These are phyloP conservation scores for Lophius americanus DNA, from an alignment of 2,797 vertebrate species.

Conservation along the genomic window DNA sequence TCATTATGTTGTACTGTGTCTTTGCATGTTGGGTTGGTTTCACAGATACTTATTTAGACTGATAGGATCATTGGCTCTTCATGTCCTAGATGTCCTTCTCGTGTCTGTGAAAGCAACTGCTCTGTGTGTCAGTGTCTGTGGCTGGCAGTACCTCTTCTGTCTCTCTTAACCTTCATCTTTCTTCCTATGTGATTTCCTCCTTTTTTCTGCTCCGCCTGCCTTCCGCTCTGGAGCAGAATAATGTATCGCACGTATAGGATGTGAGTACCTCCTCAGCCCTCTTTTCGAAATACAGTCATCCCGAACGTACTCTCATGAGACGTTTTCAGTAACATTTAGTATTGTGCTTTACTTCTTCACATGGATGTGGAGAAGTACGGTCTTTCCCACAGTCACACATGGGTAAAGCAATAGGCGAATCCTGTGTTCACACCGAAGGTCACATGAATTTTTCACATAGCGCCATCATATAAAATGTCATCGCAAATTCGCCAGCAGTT, in stretches of 20 bases:
- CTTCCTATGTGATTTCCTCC: constrained; percentile 83
- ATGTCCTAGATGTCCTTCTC: not conserved
- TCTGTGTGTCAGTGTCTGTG: constrained; percentile 3
- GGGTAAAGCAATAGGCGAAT: too few relatives aligned
- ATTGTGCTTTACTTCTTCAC: not conserved
- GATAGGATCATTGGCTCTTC: not conserved
- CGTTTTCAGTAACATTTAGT: not conserved
- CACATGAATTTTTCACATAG: too few relatives aligned
- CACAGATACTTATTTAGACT: constrained; percentile 11
- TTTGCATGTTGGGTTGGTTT: constrained; percentile 60
- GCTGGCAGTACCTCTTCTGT: constrained; percentile 15
- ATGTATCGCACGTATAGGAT: constrained; percentile 99
- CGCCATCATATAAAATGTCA: too few relatives aligned
- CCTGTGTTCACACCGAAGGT: too few relatives aligned
- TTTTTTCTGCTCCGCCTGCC: constrained; percentile 93
- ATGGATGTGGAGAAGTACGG: too few relatives aligned
- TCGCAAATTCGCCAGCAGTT: too few relatives aligned
- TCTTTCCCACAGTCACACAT: too few relatives aligned
- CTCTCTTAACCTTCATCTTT: constrained; percentile 75
- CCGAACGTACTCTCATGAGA: constrained; percentile 12
- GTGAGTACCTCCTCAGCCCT: constrained; percentile 89
- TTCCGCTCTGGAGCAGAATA: constrained; percentile 94
- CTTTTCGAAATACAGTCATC: constrained; percentile 32
- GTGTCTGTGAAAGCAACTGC: constrained; percentile 50
- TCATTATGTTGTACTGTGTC: constrained; percentile 24